Conservation (phyloP, 2,888 invertebrate genomes). For the Pimpla rufipes region DNA sequence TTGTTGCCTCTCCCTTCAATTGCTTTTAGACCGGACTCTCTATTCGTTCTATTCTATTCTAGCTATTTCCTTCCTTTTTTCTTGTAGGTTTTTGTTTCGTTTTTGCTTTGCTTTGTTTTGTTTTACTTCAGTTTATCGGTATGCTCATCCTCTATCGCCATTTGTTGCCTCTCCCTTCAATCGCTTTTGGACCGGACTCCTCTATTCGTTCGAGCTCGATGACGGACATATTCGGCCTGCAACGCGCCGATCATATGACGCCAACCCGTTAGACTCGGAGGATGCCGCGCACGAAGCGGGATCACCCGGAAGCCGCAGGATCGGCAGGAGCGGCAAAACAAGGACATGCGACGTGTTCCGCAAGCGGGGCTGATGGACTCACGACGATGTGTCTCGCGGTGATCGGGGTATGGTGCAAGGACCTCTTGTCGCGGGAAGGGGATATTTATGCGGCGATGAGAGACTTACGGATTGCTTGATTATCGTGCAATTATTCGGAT, state of each 20-base stretch:
- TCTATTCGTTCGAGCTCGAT: slow-evolving; percentile 4
- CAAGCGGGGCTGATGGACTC: not conserved
- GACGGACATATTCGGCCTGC: slow-evolving; percentile 45
- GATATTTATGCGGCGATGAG: not conserved
- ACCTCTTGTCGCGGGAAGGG: not conserved
- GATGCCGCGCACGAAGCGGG: not conserved
- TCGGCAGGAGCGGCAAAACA: slow-evolving; percentile 8
- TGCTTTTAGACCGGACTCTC: no score
- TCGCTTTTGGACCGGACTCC: not conserved
- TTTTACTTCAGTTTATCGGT: no score
- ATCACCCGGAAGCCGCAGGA: slow-evolving; percentile 21
- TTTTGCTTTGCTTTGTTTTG: no score
- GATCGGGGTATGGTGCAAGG: not conserved
- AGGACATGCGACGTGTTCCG: not conserved
- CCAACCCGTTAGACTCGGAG: slow-evolving; percentile 45
- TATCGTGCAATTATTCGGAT: no score
- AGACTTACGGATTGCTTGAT: no score
- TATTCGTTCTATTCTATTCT: no score
- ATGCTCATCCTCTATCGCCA: no score
- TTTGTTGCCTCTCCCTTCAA: not conserved
- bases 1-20: no score
- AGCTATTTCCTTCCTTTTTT: no score
- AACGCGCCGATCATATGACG: slow-evolving; percentile 36
- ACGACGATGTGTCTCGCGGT: not conserved
- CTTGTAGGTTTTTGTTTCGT: no score